These are phyloP conservation scores for Himalopsyche tibetana DNA, from an alignment of 2,888 invertebrate genomes.

Conservation along the genomic window DNA sequence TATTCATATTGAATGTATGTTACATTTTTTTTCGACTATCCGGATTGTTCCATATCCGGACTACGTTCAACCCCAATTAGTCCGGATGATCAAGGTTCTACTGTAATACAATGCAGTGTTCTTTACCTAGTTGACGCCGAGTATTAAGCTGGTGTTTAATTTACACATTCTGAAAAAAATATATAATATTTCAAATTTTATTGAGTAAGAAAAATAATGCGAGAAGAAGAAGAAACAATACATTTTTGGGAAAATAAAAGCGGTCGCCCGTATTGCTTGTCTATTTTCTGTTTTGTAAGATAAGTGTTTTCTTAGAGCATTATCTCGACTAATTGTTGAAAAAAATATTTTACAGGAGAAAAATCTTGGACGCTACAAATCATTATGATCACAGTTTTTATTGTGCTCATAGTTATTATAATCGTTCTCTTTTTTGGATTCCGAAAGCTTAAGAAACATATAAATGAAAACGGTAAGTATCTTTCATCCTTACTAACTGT, in stretches of 20 bases:
- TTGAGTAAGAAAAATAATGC: neutral
- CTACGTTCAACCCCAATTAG: too few species aligned
- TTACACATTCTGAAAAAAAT: too few species aligned
- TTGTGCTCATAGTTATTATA: neutral
- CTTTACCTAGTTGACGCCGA: too few species aligned
- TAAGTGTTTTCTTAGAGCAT: neutral
- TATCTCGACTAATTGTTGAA: neutral
- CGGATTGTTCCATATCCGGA: too few species aligned
- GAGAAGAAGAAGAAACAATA: too few species aligned
- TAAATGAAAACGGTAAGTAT: neutral
- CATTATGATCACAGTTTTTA: neutral
- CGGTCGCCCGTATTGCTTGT: too few species aligned
- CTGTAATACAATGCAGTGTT: too few species aligned
- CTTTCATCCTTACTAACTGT: neutral
- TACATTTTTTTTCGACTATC: too few species aligned
- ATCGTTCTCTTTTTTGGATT: neutral
- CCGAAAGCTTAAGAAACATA: neutral
- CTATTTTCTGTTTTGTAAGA: neutral
- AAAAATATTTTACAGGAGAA: neutral
- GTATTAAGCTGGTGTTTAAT: too few species aligned
- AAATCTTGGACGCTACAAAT: neutral
- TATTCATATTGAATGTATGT: too few species aligned
- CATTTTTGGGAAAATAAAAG: too few species aligned
- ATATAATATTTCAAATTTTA: neutral
- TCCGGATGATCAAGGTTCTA: too few species aligned